A percentile compares a stretch with the other conserved stretches of the same genome.
These are phyloP conservation scores for Acromyrmex heyeri DNA, from an alignment of 1,140 invertebrate species.

Conservation along the genomic window DNA sequence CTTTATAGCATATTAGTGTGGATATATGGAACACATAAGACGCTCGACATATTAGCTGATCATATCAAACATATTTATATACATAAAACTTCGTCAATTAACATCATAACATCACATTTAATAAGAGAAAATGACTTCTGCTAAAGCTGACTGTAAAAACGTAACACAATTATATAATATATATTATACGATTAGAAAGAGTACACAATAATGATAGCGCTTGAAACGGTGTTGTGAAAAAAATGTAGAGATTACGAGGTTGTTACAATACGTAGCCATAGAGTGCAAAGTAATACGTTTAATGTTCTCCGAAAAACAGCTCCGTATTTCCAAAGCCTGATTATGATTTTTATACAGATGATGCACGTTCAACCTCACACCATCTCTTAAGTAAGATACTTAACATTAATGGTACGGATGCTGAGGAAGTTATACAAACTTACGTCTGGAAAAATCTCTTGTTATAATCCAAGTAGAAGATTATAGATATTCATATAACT, in stretches of 20 bases:
- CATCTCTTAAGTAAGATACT: conserved; percentile 53
- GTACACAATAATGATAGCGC: conserved; percentile 29
- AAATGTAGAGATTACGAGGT: conserved; percentile 57
- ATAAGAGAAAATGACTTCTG: conserved; percentile 51
- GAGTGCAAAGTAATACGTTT: conserved; percentile 52
- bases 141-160: conserved; percentile 47
- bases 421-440: conserved; percentile 59
- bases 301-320: conserved; percentile 32
- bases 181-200: conserved; percentile 38
- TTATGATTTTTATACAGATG: conserved; percentile 44
- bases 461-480: conserved; percentile 49
- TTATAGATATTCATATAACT: conserved; percentile 50
- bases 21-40: conserved; percentile 28
- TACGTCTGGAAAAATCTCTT: conserved; percentile 38
- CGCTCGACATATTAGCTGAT: conserved; percentile 18
- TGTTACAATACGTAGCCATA: conserved; percentile 61
- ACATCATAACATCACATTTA: conserved; percentile 58
- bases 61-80: conserved; percentile 61
- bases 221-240: conserved; percentile 43
- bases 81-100: conserved; percentile 57
- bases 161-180: conserved; percentile 49
- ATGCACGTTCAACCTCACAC: conserved; percentile 38
- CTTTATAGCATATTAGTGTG: neutral
- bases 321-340: conserved; percentile 59
- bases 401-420: conserved; percentile 72